Evolutionary conservation across 2,797 vertebrate genomes (phyloP), one percentile per base, ranked within the genome.

Genomic region (Gambusia yucatana): DNA sequence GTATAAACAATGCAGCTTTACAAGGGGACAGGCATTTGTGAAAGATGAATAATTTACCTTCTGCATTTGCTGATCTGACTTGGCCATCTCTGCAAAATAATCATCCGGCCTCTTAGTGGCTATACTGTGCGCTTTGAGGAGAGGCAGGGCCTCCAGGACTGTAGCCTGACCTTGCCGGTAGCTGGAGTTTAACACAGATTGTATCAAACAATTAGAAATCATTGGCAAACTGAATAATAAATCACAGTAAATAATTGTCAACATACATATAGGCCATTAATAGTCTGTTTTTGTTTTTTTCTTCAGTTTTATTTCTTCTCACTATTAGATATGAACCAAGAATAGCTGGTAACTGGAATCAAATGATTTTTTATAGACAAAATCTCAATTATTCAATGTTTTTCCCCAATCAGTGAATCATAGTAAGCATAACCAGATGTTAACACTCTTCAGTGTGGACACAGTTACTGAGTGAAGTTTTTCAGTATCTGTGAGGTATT

Each of bases 61-160:
- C 88, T 99, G 98, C 98, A 99, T 99, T 57, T 99, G 98, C 77
- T 98, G 97, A 90, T 99, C 98, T 3, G 97, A 96, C 83, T 99
- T 99, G 73, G 98, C 97, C 98, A 99, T 99, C 93, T 99, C 98
- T 79, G 98, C 98, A 86, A 99, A 99, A 93, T 99, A 99, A 91
- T 99, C 98, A 0, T 97, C 97, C 0, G 98, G 98, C 73, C 98
- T 94, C 89, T 96, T 97, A 0, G 98, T 99, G n/a, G 92, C 77
- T 33, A 99, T 92, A 6, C 95, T 93, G 6, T 97, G 93, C 77
- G 96, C 94, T 3, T 76, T 94, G 44, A 99, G 86, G 50, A 94
- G 94, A 0, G 98, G 98, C 33, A 99, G 86, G 0, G 97, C 97
- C 0, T 96, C 91, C 13, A 99, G 95, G 63, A 98, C 97, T 0